Conservation (phyloP, 1,140 invertebrate species). For the Trichogramma pretiosum region DNA sequence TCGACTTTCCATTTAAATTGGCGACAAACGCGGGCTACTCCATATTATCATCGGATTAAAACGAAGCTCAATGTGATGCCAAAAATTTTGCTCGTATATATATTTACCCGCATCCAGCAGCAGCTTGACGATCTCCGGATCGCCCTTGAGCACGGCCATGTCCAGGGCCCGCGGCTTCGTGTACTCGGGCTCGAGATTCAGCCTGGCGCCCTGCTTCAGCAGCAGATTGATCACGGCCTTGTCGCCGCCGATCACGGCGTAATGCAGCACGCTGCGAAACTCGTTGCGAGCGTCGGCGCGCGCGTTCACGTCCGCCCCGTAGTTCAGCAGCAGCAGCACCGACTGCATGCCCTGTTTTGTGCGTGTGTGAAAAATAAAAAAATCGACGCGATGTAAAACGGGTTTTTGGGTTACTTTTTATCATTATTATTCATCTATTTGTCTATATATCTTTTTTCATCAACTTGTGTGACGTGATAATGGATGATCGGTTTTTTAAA, state of each 20-base stretch:
- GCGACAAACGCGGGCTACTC: too few species aligned
- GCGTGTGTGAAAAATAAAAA: background rate
- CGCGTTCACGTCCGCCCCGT: conserved; percentile 74
- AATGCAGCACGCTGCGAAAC: conserved; percentile 75
- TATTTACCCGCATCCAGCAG: conserved; percentile 59
- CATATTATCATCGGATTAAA: too few species aligned
- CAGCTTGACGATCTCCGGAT: conserved; percentile 61
- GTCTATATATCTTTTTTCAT: too few species aligned
- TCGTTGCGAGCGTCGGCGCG: conserved; percentile 73
- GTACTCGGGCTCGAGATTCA: conserved; percentile 55
- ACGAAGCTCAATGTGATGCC: too few species aligned
- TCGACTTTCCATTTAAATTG: too few species aligned
- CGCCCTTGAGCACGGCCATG: conserved; percentile 73
- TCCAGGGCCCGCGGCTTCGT: conserved; percentile 77
- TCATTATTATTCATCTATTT: too few species aligned
- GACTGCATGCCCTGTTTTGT: conserved; percentile 66
- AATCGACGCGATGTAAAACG: background rate
- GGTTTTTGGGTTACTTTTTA: too few species aligned
- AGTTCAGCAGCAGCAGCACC: conserved; percentile 65
- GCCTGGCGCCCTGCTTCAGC: conserved; percentile 67
- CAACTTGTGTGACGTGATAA: too few species aligned
- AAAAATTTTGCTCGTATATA: conserved; percentile 1
- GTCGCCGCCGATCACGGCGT: conserved; percentile 76
- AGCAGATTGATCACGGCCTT: conserved; percentile 69
- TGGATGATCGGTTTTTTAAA: too few species aligned